Evolutionary conservation across 2,113 vertebrate genomes (phyloP).

Genomic region (Plotosus lineatus): DNA sequence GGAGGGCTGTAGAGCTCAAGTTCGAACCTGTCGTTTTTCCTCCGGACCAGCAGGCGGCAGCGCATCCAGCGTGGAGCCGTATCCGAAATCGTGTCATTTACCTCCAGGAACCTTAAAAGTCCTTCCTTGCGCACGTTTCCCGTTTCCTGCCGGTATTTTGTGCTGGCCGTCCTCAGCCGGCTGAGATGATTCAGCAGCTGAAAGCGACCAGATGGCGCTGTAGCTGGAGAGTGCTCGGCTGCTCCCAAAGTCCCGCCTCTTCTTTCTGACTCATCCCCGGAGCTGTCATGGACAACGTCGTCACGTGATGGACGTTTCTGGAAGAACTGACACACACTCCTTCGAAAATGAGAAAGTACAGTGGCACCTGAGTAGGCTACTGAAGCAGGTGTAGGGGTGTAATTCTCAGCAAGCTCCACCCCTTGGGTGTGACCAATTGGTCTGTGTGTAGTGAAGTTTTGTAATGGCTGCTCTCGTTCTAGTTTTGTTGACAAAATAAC

Average conservation of each 20-base stretch:
- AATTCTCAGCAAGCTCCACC: conserved; percentile 66
- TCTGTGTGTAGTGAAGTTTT: conserved; percentile 47
- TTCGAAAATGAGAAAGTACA: conserved; percentile 78
- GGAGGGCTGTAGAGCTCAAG: conserved; percentile 94
- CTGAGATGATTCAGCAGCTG: conserved; percentile 59
- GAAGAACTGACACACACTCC: conserved; percentile 80
- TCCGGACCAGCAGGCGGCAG: conserved; percentile 86
- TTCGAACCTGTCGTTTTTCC: conserved; percentile 72
- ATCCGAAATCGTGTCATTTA: conserved; percentile 88
- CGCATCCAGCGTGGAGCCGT: conserved; percentile 85
- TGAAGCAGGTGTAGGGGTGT: conserved; percentile 55
- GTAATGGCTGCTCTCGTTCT: conserved; percentile 67
- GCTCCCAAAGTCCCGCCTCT: conserved; percentile 48
- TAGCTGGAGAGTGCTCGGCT: conserved; percentile 52
- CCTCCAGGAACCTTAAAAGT: conserved; percentile 84
- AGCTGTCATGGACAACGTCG: conserved; percentile 38
- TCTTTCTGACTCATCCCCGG: conserved; percentile 48
- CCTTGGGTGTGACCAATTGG: conserved; percentile 76
- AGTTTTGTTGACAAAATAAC: conserved; percentile 65
- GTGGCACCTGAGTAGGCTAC: conserved; percentile 48
- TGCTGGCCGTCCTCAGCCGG: conserved; percentile 75
- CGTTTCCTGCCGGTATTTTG: conserved; percentile 65
- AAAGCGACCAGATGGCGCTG: conserved; percentile 39
- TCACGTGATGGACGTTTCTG: conserved; percentile 69
- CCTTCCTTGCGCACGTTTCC: conserved; percentile 82